Conservation (phyloP, 2,797 vertebrate genomes). For the Lemur catta region DNA sequence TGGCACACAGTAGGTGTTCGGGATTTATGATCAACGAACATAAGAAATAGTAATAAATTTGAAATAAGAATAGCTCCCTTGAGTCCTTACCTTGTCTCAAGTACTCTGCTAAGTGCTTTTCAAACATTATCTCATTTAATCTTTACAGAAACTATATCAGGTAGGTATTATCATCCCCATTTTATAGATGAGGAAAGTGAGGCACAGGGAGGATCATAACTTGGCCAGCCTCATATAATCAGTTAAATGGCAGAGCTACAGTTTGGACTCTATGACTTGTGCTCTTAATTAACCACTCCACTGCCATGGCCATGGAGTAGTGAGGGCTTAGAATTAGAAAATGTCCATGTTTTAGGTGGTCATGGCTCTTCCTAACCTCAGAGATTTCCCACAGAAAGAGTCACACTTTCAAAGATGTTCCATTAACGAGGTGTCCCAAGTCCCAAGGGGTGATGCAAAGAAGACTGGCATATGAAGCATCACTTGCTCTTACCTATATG, state of each 20-base stretch:
- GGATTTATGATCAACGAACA: neutral
- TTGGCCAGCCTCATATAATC: neutral
- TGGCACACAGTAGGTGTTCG: neutral
- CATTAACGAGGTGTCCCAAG: neutral
- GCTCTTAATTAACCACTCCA: neutral
- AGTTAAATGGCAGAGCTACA: neutral
- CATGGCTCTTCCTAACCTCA: neutral
- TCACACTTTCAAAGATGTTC: neutral
- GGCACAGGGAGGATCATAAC: neutral
- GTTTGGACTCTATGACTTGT: neutral
- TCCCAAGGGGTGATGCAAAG: neutral
- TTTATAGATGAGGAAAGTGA: neutral
- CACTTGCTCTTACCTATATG: slow-evolving; percentile 79
- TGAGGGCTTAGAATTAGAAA: neutral
- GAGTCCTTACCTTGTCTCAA: neutral
- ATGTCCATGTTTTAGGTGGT: neutral
- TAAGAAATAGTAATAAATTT: neutral
- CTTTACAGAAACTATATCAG: neutral
- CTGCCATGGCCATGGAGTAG: neutral
- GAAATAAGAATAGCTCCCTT: neutral
- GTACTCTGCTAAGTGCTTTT: neutral
- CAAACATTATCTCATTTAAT: slow-evolving; percentile 17
- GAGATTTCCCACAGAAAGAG: neutral
- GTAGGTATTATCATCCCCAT: neutral
- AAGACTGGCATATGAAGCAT: neutral